Conservation (phyloP, 2,888 invertebrate species). For the Caenorhabditis sp. region DNA sequence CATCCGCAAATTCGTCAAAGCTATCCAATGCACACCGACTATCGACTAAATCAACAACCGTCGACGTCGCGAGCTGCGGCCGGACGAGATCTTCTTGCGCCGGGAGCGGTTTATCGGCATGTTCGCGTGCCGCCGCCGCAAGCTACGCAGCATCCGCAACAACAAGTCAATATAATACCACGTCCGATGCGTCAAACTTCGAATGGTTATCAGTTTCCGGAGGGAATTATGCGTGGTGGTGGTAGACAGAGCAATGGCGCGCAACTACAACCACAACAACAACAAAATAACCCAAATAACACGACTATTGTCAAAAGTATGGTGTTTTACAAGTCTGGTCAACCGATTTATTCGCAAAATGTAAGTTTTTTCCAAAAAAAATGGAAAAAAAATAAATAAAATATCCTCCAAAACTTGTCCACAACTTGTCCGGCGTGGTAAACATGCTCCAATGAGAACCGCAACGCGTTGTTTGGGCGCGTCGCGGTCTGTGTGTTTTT, state of each 20-base stretch:
- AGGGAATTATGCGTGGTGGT: conserved; percentile 21
- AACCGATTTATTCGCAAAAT: no score
- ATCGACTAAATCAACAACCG: conserved; percentile 4
- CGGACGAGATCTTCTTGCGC: conserved; percentile 3
- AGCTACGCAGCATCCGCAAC: neutral
- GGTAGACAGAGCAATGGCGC: conserved; percentile 10
- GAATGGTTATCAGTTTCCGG: conserved; percentile 23
- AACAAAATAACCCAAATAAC: neutral
- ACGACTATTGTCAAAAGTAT: neutral
- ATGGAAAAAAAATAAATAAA: neutral
- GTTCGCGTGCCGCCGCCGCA: neutral
- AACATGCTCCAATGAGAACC: conserved; percentile 15
- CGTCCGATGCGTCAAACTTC: conserved; percentile 6
- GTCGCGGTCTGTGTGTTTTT: conserved; percentile 15
- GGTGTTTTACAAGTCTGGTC: no score
- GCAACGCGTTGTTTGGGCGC: conserved; percentile 10
- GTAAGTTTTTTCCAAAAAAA: neutral
- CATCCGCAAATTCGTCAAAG: neutral
- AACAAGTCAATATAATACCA: neutral
- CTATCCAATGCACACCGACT: neutral
- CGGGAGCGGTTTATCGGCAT: neutral
- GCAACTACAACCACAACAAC: neutral
- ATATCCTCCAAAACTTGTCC: neutral
- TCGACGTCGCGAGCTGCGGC: conserved; percentile 12
- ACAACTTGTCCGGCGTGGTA: neutral